These are phyloP conservation scores for Drosophila chauvacae DNA, from an alignment of 1,140 invertebrate species.

Conservation along the genomic window DNA sequence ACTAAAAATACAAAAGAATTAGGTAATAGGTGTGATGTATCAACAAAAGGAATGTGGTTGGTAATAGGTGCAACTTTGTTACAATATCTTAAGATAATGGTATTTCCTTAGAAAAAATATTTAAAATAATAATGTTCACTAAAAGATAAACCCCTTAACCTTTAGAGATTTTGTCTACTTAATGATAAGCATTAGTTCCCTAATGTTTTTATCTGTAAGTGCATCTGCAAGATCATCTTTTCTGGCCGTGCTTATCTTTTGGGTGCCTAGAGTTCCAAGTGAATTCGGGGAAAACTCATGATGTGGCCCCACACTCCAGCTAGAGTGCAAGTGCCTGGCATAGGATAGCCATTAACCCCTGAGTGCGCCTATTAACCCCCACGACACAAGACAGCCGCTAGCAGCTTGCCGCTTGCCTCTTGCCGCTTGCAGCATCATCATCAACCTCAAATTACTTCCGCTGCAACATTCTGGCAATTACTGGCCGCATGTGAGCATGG, in stretches of 20 bases:
- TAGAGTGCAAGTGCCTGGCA: conserved; percentile 46
- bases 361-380: conserved; percentile 65
- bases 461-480: conserved; percentile 76
- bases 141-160: not conserved
- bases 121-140: not conserved
- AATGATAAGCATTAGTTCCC: not conserved
- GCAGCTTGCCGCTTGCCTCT: conserved; percentile 11
- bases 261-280: not conserved
- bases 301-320: conserved; percentile 6
- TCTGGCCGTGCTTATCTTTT: conserved; percentile 2
- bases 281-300: conserved; percentile 31
- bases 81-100: not conserved
- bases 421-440: conserved; percentile 49
- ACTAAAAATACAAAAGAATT: not conserved
- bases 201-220: not conserved
- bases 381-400: conserved; percentile 21
- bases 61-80: not conserved
- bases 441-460: conserved; percentile 80
- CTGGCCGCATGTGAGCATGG: conserved; percentile 29
- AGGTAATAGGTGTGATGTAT: not conserved
- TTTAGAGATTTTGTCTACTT: not conserved
- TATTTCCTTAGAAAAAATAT: not conserved
- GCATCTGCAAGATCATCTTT: not conserved
- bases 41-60: not conserved
- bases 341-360: conserved; percentile 69